A percentile compares a stretch with the other conserved stretches of the same genome.
These are phyloP conservation scores for Dusona sp. DNA, from an alignment of 2,888 invertebrate species.

Conservation along the genomic window DNA sequence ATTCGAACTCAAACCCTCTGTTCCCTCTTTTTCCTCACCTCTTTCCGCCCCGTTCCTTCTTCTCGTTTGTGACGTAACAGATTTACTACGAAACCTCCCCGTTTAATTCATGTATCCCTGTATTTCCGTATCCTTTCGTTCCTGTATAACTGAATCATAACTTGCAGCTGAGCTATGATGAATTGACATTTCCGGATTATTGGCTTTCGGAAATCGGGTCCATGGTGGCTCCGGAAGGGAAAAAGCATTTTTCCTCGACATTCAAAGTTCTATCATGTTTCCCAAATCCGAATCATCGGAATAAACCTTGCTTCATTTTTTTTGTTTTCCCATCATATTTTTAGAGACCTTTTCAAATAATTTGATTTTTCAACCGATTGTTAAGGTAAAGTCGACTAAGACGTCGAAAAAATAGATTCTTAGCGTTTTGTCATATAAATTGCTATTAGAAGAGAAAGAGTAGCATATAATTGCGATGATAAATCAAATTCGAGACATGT, in stretches of 20 bases:
- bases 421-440: neutral
- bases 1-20: slow-evolving; percentile 70
- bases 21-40: neutral
- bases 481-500: slow-evolving; percentile 45
- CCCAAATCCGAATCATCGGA: too few relatives aligned
- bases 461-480: too few relatives aligned
- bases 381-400: too few relatives aligned
- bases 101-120: neutral
- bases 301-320: too few relatives aligned
- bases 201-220: neutral
- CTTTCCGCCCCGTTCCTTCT: neutral
- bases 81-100: neutral
- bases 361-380: too few relatives aligned
- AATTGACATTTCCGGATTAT: neutral
- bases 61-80: neutral
- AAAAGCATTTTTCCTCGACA: neutral
- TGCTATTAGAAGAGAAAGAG: too few relatives aligned
- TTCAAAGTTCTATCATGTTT: too few relatives aligned
- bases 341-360: too few relatives aligned
- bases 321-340: too few relatives aligned
- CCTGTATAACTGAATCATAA: neutral
- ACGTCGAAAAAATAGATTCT: too few relatives aligned
- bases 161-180: neutral
- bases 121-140: neutral
- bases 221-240: neutral